A percentile compares a stretch with the other conserved stretches of the same genome.
These are phyloP conservation scores for Solenopsis fugax DNA, from an alignment of 1,140 invertebrate genomes.

Conservation along the genomic window DNA sequence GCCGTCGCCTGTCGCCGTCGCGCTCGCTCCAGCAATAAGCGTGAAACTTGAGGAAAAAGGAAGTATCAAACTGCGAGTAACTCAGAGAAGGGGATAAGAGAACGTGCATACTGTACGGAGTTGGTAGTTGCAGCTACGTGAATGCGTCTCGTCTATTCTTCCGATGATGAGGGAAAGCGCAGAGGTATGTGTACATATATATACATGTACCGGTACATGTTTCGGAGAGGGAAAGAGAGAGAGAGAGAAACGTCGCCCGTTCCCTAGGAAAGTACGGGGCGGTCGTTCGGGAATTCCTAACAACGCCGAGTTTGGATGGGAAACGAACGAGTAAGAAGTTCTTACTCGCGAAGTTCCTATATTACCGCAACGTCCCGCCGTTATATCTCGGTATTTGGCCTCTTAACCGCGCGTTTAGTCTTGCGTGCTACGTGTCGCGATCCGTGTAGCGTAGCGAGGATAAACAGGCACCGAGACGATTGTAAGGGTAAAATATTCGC, in stretches of 20 bases:
- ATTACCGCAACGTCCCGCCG: slow-evolving; percentile 31
- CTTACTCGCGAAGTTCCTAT: slow-evolving; percentile 34
- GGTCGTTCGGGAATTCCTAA: slow-evolving; percentile 51
- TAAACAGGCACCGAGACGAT: background rate
- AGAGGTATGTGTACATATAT: background rate
- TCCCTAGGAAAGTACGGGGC: background rate
- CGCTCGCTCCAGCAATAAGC: slow-evolving; percentile 48
- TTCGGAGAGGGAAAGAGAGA: background rate
- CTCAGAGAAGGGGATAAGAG: background rate
- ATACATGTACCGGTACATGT: slow-evolving; percentile 1
- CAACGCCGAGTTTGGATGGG: slow-evolving; percentile 39
- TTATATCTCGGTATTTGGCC: slow-evolving; percentile 10
- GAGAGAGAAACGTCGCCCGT: background rate
- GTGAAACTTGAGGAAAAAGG: slow-evolving; percentile 59
- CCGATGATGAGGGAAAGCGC: slow-evolving; percentile 19
- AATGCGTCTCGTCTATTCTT: slow-evolving; percentile 52
- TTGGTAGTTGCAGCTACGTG: slow-evolving; percentile 28
- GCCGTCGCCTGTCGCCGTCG: slow-evolving; percentile 28
- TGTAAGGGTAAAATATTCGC: background rate
- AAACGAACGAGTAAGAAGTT: slow-evolving; percentile 56
- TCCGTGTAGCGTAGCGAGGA: background rate
- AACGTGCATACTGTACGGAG: slow-evolving; percentile 33
- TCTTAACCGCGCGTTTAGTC: slow-evolving; percentile 40
- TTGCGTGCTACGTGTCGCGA: background rate
- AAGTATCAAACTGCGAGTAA: slow-evolving; percentile 47